These are phyloP conservation scores for Cephus spinipes DNA, from an alignment of 2,888 invertebrate species.

Conservation along the genomic window DNA sequence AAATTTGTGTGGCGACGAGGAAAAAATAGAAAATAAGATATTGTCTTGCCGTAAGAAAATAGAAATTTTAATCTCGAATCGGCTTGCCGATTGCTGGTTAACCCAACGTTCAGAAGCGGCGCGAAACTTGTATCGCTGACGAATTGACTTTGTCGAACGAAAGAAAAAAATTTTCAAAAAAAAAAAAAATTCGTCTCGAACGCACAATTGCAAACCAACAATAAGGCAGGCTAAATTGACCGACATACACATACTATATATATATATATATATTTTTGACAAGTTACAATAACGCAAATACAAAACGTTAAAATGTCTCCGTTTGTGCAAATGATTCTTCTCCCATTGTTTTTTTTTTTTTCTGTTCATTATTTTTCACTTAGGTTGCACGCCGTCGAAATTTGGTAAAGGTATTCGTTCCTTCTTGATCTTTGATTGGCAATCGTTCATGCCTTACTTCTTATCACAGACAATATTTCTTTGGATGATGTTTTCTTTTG, in stretches of 20 bases:
- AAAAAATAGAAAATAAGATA: no score
- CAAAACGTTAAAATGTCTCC: constrained; percentile 49
- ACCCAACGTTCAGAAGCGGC: no score
- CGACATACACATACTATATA: constrained; percentile 41
- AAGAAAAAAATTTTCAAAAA: no score
- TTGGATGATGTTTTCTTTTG: not conserved
- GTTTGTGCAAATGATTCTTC: constrained; percentile 51
- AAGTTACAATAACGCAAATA: constrained; percentile 55
- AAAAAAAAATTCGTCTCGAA: constrained; percentile 19
- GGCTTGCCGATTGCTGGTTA: no score
- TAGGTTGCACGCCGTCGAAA: not conserved
- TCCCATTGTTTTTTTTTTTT: not conserved
- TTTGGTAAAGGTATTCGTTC: not conserved
- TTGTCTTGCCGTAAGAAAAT: no score
- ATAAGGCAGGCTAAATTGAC: constrained; percentile 57
- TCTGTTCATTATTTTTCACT: not conserved
- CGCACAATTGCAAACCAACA: constrained; percentile 59
- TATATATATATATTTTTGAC: constrained; percentile 57
- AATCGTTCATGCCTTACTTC: not conserved
- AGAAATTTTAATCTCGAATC: no score
- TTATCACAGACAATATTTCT: no score
- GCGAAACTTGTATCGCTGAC: no score
- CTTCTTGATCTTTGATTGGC: not conserved
- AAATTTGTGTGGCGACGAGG: no score
- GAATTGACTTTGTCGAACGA: no score